Conservation (phyloP, 2,888 invertebrate genomes). For the Acrocera orbiculus region DNA sequence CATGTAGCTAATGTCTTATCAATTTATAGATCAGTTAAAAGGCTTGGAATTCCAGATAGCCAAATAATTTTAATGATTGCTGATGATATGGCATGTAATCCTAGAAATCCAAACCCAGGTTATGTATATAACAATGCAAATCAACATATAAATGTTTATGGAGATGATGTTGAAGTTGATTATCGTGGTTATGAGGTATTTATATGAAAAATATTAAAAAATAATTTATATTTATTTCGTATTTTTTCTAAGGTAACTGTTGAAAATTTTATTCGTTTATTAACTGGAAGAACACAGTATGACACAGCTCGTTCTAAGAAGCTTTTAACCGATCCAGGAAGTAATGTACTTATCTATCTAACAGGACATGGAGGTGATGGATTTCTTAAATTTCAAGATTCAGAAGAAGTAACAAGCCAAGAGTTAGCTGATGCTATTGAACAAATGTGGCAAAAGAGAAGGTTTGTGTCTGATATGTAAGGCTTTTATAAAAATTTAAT, state of each 20-base stretch:
- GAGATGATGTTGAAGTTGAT: slow-evolving; percentile 98
- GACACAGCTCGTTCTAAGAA: slow-evolving; percentile 92
- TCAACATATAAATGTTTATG: slow-evolving; percentile 96
- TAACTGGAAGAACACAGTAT: slow-evolving; percentile 83
- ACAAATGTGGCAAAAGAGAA: slow-evolving; percentile 98
- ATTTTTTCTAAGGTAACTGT: slow-evolving; percentile 62
- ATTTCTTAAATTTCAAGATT: slow-evolving; percentile 97
- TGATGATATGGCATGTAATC: slow-evolving; percentile 99
- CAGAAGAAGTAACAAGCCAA: slow-evolving; percentile 95
- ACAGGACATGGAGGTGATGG: slow-evolving; percentile 98
- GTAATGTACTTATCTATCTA: slow-evolving; percentile 90
- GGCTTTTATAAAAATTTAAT: not conserved
- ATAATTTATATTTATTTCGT: not conserved
- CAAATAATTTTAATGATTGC: slow-evolving; percentile 99
- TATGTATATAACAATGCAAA: slow-evolving; percentile 97
- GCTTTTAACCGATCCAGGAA: slow-evolving; percentile 86
- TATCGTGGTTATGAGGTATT: slow-evolving; percentile 79
- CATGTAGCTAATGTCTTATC: slow-evolving; percentile 98
- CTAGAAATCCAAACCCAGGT: slow-evolving; percentile 91
- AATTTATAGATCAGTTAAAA: slow-evolving; percentile 93
- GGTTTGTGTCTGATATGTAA: slow-evolving; percentile 34
- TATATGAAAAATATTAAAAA: slow-evolving; percentile 1
- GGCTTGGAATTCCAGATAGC: slow-evolving; percentile 95
- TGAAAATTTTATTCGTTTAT: slow-evolving; percentile 89
- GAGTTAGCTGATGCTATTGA: slow-evolving; percentile 97